These are phyloP conservation scores for Puffinus mauretanicus DNA, from an alignment of 2,113 vertebrate species.

Conservation along the genomic window DNA sequence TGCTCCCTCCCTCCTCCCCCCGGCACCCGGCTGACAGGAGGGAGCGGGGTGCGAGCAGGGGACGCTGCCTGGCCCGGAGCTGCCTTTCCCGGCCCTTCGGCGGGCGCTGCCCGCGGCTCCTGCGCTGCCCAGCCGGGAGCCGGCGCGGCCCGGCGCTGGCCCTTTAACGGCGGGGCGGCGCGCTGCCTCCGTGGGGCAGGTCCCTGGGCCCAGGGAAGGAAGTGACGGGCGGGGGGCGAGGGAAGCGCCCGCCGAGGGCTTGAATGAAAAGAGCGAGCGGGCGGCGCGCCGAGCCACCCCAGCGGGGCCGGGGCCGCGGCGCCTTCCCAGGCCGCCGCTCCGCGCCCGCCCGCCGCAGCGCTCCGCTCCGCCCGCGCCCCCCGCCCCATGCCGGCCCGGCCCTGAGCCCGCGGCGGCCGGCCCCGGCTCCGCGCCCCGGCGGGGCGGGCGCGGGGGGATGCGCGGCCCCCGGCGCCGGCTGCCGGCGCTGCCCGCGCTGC, in stretches of 20 bases:
- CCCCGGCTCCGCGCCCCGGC: too few species aligned
- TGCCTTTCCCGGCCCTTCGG: background rate
- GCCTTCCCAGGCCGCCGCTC: background rate
- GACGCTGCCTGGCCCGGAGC: background rate
- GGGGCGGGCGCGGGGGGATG: too few species aligned
- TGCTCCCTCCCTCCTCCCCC: fast-evolving
- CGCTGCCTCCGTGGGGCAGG: slow-evolving; percentile 69
- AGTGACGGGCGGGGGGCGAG: slow-evolving; percentile 78
- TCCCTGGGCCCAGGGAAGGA: slow-evolving; percentile 79
- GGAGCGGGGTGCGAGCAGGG: background rate
- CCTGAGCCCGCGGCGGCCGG: too few species aligned
- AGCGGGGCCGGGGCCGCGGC: background rate
- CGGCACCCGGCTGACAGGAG: background rate
- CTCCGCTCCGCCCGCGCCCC: too few species aligned
- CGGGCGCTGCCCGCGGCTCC: background rate
- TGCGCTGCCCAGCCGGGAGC: background rate
- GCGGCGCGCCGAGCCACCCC: background rate
- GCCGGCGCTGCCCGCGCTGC: too few species aligned
- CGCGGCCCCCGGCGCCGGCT: too few species aligned
- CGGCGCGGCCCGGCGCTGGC: slow-evolving; percentile 49
- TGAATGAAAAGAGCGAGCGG: slow-evolving; percentile 57
- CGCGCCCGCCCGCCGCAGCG: too few species aligned
- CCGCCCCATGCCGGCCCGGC: too few species aligned
- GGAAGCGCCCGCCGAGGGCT: slow-evolving; percentile 29
- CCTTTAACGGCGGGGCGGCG: slow-evolving; percentile 82